Conservation (phyloP, 1,140 invertebrate genomes). For the Leguminivora glycinivorella region DNA sequence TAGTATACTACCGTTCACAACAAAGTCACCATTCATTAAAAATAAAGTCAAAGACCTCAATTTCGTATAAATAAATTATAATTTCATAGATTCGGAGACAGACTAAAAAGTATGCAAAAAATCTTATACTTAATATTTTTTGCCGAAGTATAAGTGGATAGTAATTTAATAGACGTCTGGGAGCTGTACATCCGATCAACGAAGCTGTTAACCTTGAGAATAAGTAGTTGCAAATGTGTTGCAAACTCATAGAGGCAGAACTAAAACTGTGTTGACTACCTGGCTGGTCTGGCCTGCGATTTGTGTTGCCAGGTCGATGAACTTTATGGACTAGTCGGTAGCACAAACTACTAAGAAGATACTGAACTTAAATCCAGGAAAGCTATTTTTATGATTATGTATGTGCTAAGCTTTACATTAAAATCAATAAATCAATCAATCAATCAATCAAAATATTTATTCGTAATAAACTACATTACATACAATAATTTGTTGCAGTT, state of each 20-base stretch:
- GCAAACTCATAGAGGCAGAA: not conserved
- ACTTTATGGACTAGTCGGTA: too few relatives aligned
- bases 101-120: conserved; percentile 21
- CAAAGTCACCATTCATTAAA: not conserved
- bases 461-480: too few relatives aligned
- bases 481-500: too few relatives aligned
- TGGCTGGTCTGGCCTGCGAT: too few relatives aligned
- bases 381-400: too few relatives aligned
- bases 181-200: not conserved
- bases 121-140: conserved; percentile 12
- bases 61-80: conserved; percentile 15
- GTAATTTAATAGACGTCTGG: conserved; percentile 20
- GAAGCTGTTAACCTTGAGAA: not conserved
- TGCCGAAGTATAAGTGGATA: conserved; percentile 9
- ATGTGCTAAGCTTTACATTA: too few relatives aligned
- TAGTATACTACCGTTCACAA: not conserved
- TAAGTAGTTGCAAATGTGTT: not conserved
- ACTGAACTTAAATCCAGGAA: too few relatives aligned
- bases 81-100: conserved; percentile 11
- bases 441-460: too few relatives aligned
- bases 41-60: conserved; percentile 16
- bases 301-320: too few relatives aligned
- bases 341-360: too few relatives aligned
- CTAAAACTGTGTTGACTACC: too few relatives aligned
- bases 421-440: too few relatives aligned